phyloP scores from a whole-genome alignment of 1,140 invertebrate genomes.

The Drosophila watanabei region DNA sequence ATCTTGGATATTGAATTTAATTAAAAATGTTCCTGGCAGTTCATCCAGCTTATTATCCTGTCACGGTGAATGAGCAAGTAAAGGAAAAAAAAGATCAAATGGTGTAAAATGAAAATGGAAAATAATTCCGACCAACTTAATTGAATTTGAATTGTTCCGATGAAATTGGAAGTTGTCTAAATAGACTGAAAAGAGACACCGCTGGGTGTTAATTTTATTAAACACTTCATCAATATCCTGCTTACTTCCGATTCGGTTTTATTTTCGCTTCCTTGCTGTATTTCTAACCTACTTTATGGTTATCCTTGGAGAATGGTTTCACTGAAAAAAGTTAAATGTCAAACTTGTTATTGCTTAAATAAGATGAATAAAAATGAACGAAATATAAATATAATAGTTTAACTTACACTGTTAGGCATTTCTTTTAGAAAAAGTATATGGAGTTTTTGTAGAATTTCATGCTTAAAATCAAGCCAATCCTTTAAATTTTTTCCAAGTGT shows the following conservation, averaged over 20 bases:
- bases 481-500: neutral
- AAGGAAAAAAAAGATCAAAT: constrained; percentile 5
- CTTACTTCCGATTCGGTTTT: constrained; percentile 14
- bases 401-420: neutral
- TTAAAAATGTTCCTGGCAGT: constrained; percentile 67
- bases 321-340: neutral
- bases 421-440: neutral
- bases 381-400: neutral
- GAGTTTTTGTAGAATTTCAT: neutral
- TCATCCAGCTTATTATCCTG: constrained; percentile 51
- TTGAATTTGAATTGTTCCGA: constrained; percentile 49
- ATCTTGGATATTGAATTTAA: constrained; percentile 60
- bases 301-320: constrained; percentile 3
- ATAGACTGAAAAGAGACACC: constrained; percentile 11
- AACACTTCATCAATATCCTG: constrained; percentile 9
- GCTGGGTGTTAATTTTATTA: constrained; percentile 38
- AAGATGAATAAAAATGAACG: neutral
- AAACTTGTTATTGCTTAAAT: neutral
- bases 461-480: neutral
- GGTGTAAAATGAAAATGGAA: constrained; percentile 33
- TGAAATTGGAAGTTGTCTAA: constrained; percentile 32
- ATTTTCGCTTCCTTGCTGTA: neutral
- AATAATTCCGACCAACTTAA: constrained; percentile 45
- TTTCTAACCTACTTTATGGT: constrained; percentile 2
- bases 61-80: constrained; percentile 8